Conservation (phyloP, 2,797 vertebrate genomes). For the Peromyscus aztecus region DNA sequence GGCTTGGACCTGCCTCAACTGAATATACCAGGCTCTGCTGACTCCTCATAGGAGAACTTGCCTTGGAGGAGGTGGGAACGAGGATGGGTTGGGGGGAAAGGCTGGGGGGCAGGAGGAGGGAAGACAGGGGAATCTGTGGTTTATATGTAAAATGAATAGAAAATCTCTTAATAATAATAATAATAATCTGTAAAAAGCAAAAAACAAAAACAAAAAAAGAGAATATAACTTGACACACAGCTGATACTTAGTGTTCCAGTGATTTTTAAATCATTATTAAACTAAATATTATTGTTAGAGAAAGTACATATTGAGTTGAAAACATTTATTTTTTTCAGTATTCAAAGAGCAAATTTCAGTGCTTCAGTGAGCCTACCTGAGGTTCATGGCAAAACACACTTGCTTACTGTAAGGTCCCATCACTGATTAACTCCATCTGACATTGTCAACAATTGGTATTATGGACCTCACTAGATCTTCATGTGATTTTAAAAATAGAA, state of each 20-base stretch:
- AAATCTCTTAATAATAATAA: too few relatives aligned
- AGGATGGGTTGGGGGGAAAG: too few relatives aligned
- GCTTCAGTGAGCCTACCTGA: neutral
- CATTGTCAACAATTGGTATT: neutral
- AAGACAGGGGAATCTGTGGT: too few relatives aligned
- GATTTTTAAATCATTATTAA: neutral
- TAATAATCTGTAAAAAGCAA: too few relatives aligned
- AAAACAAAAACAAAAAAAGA: neutral
- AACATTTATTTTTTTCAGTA: conserved; percentile 1
- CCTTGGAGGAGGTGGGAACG: too few relatives aligned
- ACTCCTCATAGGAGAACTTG: too few relatives aligned
- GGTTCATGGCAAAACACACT: neutral
- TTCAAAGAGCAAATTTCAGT: neutral
- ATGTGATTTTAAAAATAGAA: neutral
- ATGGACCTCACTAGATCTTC: neutral
- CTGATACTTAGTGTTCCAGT: neutral
- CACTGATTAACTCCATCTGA: neutral
- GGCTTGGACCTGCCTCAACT: too few relatives aligned
- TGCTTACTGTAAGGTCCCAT: neutral
- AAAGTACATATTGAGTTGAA: neutral
- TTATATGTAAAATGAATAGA: too few relatives aligned
- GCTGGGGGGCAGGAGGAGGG: too few relatives aligned
- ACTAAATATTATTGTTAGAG: neutral
- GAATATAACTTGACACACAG: neutral
- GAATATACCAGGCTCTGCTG: too few relatives aligned